These are phyloP conservation scores for Tetranychus piercei DNA, from an alignment of 2,888 invertebrate species.

Conservation along the genomic window DNA sequence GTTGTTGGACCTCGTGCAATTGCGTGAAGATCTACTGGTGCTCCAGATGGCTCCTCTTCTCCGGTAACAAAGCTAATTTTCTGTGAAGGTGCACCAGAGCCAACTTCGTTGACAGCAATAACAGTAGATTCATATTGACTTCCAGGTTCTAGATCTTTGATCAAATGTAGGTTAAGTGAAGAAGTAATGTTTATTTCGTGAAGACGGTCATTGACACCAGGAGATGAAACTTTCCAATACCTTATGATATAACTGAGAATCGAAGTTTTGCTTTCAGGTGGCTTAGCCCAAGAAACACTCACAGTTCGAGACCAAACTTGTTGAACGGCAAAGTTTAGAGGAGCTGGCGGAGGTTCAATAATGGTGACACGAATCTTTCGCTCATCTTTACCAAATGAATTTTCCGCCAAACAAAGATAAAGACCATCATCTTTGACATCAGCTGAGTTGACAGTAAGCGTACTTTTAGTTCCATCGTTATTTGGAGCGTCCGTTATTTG, in stretches of 20 bases:
- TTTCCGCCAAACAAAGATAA: conserved; percentile 26
- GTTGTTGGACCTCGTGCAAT: conserved; percentile 26
- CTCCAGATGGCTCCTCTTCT: conserved; percentile 27
- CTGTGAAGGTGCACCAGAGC: conserved; percentile 26
- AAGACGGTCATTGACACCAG: conserved; percentile 24
- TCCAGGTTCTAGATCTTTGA: conserved; percentile 27
- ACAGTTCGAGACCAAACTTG: conserved; percentile 3
- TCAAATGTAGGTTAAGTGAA: conserved; percentile 16
- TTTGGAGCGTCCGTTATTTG: conserved; percentile 24
- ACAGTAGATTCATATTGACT: conserved; percentile 25
- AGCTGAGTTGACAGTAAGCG: conserved; percentile 25
- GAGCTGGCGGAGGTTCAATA: conserved; percentile 18
- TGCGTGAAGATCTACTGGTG: conserved; percentile 25
- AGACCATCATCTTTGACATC: conserved; percentile 26
- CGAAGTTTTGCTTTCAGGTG: not conserved
- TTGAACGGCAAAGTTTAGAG: not conserved
- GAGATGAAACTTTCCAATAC: conserved; percentile 17
- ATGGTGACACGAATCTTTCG: conserved; percentile 26
- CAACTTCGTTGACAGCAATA: conserved; percentile 28
- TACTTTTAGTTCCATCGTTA: conserved; percentile 26
- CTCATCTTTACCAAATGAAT: conserved; percentile 26
- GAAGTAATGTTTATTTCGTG: conserved; percentile 27
- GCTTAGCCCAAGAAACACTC: not conserved
- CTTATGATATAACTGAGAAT: not conserved
- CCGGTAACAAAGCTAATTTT: conserved; percentile 26